These are phyloP conservation scores for Tachina grossa DNA, from an alignment of 2,888 invertebrate genomes.

Conservation along the genomic window DNA sequence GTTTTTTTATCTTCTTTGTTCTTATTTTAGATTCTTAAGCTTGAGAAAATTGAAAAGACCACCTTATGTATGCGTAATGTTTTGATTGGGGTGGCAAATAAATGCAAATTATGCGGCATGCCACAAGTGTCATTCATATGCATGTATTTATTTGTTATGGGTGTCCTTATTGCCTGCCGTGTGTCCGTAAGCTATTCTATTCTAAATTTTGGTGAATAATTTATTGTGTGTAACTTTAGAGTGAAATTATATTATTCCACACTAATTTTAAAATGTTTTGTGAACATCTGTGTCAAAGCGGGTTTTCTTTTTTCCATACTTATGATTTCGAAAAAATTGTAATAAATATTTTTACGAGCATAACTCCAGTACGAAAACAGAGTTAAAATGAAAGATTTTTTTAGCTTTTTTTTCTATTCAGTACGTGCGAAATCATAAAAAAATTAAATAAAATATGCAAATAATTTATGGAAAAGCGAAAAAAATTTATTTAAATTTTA, in stretches of 20 bases:
- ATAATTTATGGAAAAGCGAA: too few relatives aligned
- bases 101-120: conserved; percentile 69
- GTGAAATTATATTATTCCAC: conserved; percentile 32
- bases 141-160: conserved; percentile 23
- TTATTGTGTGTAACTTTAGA: conserved; percentile 27
- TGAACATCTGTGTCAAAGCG: conserved; percentile 22
- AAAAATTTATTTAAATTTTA: too few relatives aligned
- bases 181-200: conserved; percentile 1
- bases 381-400: too few relatives aligned
- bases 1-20: conserved; percentile 7
- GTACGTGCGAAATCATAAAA: too few relatives aligned
- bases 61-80: conserved; percentile 61
- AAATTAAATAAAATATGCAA: too few relatives aligned
- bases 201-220: conserved; percentile 36
- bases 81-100: conserved; percentile 54
- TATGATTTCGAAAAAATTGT: not conserved
- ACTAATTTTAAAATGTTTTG: conserved; percentile 24
- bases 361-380: too few relatives aligned
- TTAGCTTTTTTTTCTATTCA: too few relatives aligned
- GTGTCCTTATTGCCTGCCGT: not conserved
- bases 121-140: conserved; percentile 67
- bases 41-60: conserved; percentile 37
- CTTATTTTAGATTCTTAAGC: conserved; percentile 1
- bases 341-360: too few relatives aligned
- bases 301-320: not conserved